Percentiles rank a stretch among this genome's conserved stretches.
Evolutionary conservation across 2,888 invertebrate genomes (phyloP).

Genomic region (Tinea semifulvella): DNA sequence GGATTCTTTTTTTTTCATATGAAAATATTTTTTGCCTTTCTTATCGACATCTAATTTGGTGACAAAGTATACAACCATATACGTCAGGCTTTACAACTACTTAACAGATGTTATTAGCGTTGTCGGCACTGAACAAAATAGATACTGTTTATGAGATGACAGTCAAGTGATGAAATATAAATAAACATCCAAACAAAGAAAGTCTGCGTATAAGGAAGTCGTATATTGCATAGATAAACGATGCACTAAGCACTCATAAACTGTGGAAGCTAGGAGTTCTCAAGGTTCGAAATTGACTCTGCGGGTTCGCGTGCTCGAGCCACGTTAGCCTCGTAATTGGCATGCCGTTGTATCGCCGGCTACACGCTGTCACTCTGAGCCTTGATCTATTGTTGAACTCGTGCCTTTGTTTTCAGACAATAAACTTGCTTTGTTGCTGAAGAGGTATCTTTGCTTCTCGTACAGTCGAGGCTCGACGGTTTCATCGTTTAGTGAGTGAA

Average conservation of each 20-base stretch:
- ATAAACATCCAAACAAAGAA: conserved; percentile 59
- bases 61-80: conserved; percentile 8
- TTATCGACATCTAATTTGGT: conserved; percentile 28
- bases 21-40: conserved; percentile 25
- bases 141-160: neutral
- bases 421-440: conserved; percentile 48
- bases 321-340: conserved; percentile 56
- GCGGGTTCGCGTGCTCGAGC: conserved; percentile 37
- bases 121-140: no score
- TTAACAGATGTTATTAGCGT: neutral
- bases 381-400: conserved; percentile 31
- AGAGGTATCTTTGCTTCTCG: conserved; percentile 30
- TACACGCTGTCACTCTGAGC: conserved; percentile 39
- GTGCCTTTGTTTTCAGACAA: conserved; percentile 55
- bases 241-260: conserved; percentile 39
- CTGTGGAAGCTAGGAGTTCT: conserved; percentile 27
- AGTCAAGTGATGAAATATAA: conserved; percentile 9
- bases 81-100: neutral
- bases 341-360: conserved; percentile 34
- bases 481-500: conserved; percentile 25
- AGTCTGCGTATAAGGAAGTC: conserved; percentile 43
- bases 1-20: conserved; percentile 18
- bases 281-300: conserved; percentile 44
- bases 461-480: conserved; percentile 16
- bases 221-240: conserved; percentile 55